phyloP scores from a whole-genome alignment of 2,797 vertebrate species.

The Balearica regulorum region DNA sequence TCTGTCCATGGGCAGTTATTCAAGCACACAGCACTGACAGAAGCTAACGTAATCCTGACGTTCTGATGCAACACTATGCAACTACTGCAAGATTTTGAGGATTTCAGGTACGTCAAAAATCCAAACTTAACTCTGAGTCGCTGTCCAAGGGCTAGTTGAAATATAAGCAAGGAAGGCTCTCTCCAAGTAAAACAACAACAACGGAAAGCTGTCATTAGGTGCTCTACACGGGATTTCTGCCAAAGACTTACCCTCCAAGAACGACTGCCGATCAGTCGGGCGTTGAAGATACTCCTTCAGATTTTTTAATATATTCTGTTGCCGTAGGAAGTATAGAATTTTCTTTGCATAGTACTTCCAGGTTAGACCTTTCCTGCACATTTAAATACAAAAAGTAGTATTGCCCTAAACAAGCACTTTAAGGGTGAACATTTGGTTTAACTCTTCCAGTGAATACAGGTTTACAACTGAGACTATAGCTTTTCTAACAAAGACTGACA shows the following conservation, averaged over 20 bases:
- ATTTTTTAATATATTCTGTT: conserved; percentile 91
- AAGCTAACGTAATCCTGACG: not conserved
- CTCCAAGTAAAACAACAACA: not conserved
- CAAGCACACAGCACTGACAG: not conserved
- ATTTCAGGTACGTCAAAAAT: not conserved
- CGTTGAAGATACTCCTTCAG: conserved; percentile 90
- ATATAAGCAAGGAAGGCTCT: not conserved
- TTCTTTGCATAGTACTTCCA: conserved; percentile 99
- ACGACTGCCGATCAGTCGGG: conserved; percentile 82
- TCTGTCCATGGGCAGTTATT: not conserved
- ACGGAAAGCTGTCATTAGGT: not conserved
- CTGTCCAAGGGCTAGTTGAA: not conserved
- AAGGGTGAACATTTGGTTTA: not conserved
- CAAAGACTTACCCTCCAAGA: conserved; percentile 84
- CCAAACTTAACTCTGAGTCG: not conserved
- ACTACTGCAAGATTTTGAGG: not conserved
- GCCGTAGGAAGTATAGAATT: conserved; percentile 95
- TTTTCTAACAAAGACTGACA: not conserved
- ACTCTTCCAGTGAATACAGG: not conserved
- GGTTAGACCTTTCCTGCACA: conserved; percentile 89
- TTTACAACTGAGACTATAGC: not conserved
- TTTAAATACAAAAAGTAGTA: not conserved
- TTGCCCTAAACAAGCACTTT: not conserved
- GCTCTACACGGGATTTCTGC: not conserved
- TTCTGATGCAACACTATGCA: not conserved